Conservation (phyloP, 1,140 invertebrate species). For the Drosophila trapezifrons region DNA sequence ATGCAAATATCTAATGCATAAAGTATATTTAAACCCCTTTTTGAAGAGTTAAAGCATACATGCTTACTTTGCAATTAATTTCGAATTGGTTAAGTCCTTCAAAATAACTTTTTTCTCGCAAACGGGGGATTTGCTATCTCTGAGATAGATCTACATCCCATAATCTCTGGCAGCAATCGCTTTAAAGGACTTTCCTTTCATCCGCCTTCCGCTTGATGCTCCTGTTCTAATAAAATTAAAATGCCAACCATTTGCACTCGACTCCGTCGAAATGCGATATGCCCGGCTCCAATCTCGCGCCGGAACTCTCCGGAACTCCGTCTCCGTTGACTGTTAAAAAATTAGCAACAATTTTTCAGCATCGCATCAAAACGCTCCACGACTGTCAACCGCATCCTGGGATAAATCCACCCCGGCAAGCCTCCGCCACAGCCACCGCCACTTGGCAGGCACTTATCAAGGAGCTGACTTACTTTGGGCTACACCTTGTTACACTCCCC, state of each 20-base stretch:
- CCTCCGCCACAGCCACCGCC: neutral
- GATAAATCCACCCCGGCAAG: conserved; percentile 30
- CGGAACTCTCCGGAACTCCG: conserved; percentile 28
- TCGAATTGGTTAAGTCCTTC: neutral
- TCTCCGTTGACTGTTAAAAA: conserved; percentile 68
- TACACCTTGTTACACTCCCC: conserved; percentile 68
- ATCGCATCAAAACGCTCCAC: conserved; percentile 68
- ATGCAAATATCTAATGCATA: neutral
- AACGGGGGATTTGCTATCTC: conserved; percentile 7
- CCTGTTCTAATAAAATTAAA: conserved; percentile 71
- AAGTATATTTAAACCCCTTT: neutral
- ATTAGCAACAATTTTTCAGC: conserved; percentile 80
- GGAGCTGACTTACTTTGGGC: conserved; percentile 66
- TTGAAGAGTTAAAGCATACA: neutral
- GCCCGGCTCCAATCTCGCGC: conserved; percentile 24
- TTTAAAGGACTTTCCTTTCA: conserved; percentile 47
- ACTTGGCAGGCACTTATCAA: conserved; percentile 63
- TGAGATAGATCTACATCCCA: conserved; percentile 13
- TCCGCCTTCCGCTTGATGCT: conserved; percentile 36
- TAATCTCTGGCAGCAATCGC: conserved; percentile 22
- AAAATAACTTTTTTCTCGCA: neutral
- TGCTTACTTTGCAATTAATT: neutral
- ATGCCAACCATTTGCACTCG: conserved; percentile 75
- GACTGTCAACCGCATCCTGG: conserved; percentile 72
- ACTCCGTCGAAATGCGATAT: conserved; percentile 58